These are phyloP conservation scores for Meta bourneti DNA, from an alignment of 2,888 invertebrate species.

Conservation along the genomic window DNA sequence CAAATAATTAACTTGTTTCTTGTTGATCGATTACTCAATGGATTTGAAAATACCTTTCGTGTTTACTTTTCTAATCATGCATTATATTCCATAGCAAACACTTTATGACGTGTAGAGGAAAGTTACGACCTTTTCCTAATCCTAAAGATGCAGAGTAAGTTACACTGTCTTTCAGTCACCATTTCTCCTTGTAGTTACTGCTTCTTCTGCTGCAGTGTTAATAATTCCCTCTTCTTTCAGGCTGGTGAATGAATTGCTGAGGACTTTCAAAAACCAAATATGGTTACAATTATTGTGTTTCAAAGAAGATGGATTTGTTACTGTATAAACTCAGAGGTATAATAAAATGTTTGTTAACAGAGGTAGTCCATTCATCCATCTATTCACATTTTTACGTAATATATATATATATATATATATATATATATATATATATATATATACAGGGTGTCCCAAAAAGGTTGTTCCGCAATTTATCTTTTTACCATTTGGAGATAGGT, in stretches of 20 bases:
- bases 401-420: too few species aligned
- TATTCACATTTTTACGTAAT: too few species aligned
- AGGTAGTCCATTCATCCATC: too few species aligned
- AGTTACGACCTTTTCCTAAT: conserved; percentile 79
- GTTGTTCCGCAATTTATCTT: too few species aligned
- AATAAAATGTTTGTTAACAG: not conserved
- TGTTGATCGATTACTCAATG: not conserved
- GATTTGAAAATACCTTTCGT: not conserved
- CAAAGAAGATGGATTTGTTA: conserved; percentile 77
- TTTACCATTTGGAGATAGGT: too few species aligned
- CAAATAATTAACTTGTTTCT: too few species aligned
- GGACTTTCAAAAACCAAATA: conserved; percentile 80
- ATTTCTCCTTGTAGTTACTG: not conserved
- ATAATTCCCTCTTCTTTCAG: conserved; percentile 78
- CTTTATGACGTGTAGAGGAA: conserved; percentile 86
- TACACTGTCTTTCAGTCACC: not conserved
- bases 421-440: too few species aligned
- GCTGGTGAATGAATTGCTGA: conserved; percentile 80
- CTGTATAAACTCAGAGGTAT: conserved; percentile 51
- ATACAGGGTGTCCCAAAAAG: too few species aligned
- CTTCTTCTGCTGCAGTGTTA: too few species aligned
- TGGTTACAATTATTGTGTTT: conserved; percentile 81
- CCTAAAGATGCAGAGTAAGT: conserved; percentile 80
- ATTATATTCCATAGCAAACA: conserved; percentile 83
- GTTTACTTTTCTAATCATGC: not conserved